These are phyloP conservation scores for Leptinotarsa defecta DNA, from an alignment of 1,140 invertebrate genomes.

Conservation along the genomic window DNA sequence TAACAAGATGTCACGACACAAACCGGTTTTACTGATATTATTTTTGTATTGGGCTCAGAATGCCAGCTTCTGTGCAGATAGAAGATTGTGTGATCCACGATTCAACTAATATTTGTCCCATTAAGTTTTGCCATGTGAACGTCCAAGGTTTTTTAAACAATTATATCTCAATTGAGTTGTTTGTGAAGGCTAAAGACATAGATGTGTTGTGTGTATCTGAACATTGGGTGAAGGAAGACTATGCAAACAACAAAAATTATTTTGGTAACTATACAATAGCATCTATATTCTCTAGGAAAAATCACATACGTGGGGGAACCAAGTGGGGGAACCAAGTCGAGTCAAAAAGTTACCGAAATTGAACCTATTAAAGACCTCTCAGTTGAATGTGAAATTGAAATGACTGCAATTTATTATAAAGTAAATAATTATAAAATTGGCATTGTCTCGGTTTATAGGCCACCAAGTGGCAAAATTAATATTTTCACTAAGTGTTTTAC, in stretches of 20 bases:
- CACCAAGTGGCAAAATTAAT: constrained; percentile 1
- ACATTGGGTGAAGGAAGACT: background rate
- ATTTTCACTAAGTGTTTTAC: background rate
- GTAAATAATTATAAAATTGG: background rate
- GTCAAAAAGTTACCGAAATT: background rate
- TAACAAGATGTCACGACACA: too few species aligned
- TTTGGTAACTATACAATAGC: constrained; percentile 12
- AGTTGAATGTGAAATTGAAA: too few species aligned
- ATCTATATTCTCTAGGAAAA: background rate
- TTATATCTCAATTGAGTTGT: constrained; percentile 15
- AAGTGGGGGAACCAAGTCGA: background rate
- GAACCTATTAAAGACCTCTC: too few species aligned
- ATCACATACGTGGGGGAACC: background rate
- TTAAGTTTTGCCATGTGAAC: background rate
- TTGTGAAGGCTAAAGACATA: constrained; percentile 2
- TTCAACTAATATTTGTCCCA: too few species aligned
- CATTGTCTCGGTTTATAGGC: constrained; percentile 1
- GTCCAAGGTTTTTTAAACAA: constrained; percentile 5
- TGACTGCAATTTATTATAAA: background rate
- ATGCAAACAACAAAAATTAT: background rate
- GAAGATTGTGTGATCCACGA: too few species aligned
- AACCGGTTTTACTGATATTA: too few species aligned
- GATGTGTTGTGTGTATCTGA: constrained; percentile 8
- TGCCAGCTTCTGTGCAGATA: too few species aligned
- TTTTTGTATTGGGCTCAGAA: too few species aligned